phyloP scores from a whole-genome alignment of 2,797 vertebrate species.

The Tamandua tetradactyla region DNA sequence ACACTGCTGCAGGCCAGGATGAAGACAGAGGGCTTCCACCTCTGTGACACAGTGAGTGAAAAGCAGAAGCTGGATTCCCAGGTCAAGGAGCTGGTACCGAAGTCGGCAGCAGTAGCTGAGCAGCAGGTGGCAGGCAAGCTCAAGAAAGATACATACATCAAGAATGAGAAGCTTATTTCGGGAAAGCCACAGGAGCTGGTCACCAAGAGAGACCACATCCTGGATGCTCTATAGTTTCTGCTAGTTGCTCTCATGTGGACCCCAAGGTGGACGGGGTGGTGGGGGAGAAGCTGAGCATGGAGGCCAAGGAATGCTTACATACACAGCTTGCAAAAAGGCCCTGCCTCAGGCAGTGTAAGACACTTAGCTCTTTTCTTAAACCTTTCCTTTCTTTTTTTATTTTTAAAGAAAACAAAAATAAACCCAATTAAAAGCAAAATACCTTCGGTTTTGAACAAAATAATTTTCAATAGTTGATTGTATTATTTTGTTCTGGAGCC shows the following conservation, averaged over 20 bases:
- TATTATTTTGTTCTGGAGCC: slow-evolving; percentile 48
- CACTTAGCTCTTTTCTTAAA: background rate
- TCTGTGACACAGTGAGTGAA: slow-evolving; percentile 96
- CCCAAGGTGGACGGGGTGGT: background rate
- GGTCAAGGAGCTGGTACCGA: slow-evolving; percentile 95
- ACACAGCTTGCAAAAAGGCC: background rate
- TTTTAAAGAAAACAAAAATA: background rate
- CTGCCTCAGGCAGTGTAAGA: background rate
- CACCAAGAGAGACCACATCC: slow-evolving; percentile 95
- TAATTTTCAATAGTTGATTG: slow-evolving; percentile 31
- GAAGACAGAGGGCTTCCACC: slow-evolving; percentile 96
- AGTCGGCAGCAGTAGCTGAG: slow-evolving; percentile 95
- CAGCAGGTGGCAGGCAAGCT: slow-evolving; percentile 96
- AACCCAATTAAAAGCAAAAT: slow-evolving; percentile 42
- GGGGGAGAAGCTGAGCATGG: too few species aligned
- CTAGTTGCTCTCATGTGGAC: accelerated
- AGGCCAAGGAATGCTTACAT: background rate
- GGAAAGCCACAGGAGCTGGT: slow-evolving; percentile 95
- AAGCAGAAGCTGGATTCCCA: slow-evolving; percentile 96
- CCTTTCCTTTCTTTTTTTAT: background rate
- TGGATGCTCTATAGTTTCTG: slow-evolving; percentile 91
- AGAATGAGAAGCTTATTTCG: slow-evolving; percentile 93
- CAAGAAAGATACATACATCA: slow-evolving; percentile 97
- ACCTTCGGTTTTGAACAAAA: slow-evolving; percentile 61
- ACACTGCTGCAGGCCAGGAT: slow-evolving; percentile 93